Conservation (phyloP, 2,888 invertebrate genomes). For the Clistopyga incitator region DNA sequence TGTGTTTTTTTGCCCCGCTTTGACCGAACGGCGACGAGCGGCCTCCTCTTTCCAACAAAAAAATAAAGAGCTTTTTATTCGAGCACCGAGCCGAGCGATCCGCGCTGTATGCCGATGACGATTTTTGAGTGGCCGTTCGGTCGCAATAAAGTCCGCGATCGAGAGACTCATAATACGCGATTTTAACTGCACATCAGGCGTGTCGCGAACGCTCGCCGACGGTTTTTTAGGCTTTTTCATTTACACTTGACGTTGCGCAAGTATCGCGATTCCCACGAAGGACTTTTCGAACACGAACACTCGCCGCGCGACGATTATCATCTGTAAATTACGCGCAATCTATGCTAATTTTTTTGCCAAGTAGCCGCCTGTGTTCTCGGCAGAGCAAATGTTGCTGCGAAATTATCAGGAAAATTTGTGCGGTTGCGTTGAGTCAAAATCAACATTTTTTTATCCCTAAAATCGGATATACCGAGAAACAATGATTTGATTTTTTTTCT, state of each 20-base stretch:
- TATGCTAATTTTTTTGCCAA: slow-evolving; percentile 63
- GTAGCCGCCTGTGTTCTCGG: background rate
- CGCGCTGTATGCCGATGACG: slow-evolving; percentile 29
- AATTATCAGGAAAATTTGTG: slow-evolving; percentile 28
- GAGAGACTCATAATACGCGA: slow-evolving; percentile 66
- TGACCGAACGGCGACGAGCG: slow-evolving; percentile 28
- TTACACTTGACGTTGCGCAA: slow-evolving; percentile 51
- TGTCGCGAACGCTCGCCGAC: slow-evolving; percentile 55
- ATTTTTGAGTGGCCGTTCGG: slow-evolving; percentile 62
- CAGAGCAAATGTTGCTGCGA: slow-evolving; percentile 1
- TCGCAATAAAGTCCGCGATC: slow-evolving; percentile 65
- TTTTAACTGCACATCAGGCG: slow-evolving; percentile 67
- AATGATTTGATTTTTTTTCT: background rate
- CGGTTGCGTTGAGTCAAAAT: background rate
- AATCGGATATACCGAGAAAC: background rate
- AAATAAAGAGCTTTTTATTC: slow-evolving; percentile 50
- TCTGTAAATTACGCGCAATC: slow-evolving; percentile 61
- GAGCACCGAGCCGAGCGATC: background rate
- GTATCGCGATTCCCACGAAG: slow-evolving; percentile 58
- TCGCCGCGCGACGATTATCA: slow-evolving; percentile 48
- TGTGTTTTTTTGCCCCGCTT: slow-evolving; percentile 9
- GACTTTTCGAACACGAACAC: slow-evolving; percentile 22
- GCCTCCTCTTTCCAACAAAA: slow-evolving; percentile 20
- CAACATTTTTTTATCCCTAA: background rate
- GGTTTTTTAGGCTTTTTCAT: slow-evolving; percentile 53